Evolutionary conservation across 2,888 invertebrate genomes (phyloP), one percentile per base, ranked within the genome.

Genomic region (Exephanes ischioxanthus): DNA sequence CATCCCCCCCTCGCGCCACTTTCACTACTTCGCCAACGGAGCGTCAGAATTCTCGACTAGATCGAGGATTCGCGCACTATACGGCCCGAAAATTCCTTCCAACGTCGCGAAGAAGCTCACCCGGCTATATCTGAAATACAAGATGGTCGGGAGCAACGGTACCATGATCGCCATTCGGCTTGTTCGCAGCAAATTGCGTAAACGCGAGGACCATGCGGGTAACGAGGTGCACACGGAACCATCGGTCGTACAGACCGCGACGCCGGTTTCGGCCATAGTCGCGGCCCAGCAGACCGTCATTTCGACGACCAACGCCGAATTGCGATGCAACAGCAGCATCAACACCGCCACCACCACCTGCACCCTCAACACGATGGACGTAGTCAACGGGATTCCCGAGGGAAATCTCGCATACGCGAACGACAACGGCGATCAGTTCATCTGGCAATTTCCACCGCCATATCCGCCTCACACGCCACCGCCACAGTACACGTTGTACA

Each of bases 121-220:
- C 89, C 92, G 91, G 89, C 91, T 93, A 90, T 93, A 91, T 90
- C 88, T 89, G 76, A 93, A 91, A 89, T 91, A 89, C 93, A 96
- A 95, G 93, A 97, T 97, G 97, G 97, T 97, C 94, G 97, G 97
- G 94, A 97, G 96, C 95, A 97, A 97, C 95, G 97, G 97, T 94
- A 97, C 97, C 94, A 96, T 97, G 96, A 97, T 97, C 95, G 97
- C 97, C 94, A 97, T 97, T 94, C 97, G 97, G 95, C 97, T 97
- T 96, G 97, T 97, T 95, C 97, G 97, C 96, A 97, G 97, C 95
- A 97, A 97, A 95, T 96, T 97, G 95, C 96, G 97, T 93, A 97
- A 97, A 95, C 96, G 97, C 91, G 97, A 97, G 94, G 97, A 97
- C 94, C 96, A 96, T 94, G 95, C 79, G 30, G 87, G 86, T 33